phyloP scores from a whole-genome alignment of 2,797 vertebrate genomes.

The Protosalanx chinensis region DNA sequence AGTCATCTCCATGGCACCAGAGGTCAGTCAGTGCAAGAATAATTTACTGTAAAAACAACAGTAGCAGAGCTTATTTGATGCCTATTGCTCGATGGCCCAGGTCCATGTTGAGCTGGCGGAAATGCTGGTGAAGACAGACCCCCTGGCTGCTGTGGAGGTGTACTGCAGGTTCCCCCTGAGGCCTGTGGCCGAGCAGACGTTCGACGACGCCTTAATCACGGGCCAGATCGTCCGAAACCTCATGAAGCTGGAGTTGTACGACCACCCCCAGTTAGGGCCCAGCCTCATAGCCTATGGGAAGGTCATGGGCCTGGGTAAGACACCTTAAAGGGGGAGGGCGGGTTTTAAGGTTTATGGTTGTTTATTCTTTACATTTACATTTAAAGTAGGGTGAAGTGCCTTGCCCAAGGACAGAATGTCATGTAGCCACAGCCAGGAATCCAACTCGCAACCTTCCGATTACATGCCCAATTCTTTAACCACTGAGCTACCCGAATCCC shows the following conservation, averaged over 20 bases:
- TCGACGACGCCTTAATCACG: constrained; percentile 70
- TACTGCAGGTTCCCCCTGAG: constrained; percentile 69
- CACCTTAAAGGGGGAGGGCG: background rate
- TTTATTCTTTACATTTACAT: background rate
- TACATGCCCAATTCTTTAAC: too few relatives aligned
- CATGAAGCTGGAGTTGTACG: constrained; percentile 63
- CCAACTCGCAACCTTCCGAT: too few relatives aligned
- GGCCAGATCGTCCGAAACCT: constrained; percentile 69
- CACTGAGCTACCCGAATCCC: too few relatives aligned
- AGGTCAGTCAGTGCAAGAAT: constrained; percentile 41
- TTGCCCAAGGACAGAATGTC: too few relatives aligned
- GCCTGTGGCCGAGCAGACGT: constrained; percentile 58
- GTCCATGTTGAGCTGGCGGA: constrained; percentile 64
- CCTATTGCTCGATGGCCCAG: constrained; percentile 38
- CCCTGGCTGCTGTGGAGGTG: constrained; percentile 63
- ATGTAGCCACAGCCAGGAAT: too few relatives aligned
- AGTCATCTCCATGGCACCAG: constrained; percentile 66
- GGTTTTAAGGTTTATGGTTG: background rate
- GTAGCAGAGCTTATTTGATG: background rate
- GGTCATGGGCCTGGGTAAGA: constrained; percentile 69
- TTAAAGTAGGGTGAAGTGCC: too few relatives aligned
- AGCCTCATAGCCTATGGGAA: constrained; percentile 64
- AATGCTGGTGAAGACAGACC: constrained; percentile 62
- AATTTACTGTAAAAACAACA: background rate
- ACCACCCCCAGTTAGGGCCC: constrained; percentile 61